Conservation (phyloP, 2,797 vertebrate genomes). For the Microchirus variegatus region DNA sequence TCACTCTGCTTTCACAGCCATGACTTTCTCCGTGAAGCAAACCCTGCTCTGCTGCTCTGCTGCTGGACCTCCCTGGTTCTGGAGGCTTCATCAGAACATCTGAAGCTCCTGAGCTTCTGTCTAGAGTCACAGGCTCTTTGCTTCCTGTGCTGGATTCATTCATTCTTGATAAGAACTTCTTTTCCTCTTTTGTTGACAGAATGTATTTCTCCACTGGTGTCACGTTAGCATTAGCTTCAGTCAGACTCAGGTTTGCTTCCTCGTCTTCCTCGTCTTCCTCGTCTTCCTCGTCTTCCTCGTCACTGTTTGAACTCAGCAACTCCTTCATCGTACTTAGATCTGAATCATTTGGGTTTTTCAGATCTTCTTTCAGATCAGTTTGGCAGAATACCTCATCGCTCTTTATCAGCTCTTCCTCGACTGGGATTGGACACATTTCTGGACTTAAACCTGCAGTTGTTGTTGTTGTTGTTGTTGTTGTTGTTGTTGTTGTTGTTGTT, state of each 20-base stretch:
- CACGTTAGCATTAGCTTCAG: conserved; percentile 5
- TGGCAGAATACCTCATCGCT: conserved; percentile 6
- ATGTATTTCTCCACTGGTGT: conserved; percentile 31
- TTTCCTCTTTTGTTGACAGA: conserved; percentile 25
- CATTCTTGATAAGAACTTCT: neutral
- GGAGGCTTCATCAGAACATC: neutral
- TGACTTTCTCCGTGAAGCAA: conserved; percentile 12
- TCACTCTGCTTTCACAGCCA: conserved; percentile 1
- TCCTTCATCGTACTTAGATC: neutral
- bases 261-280: conserved; percentile 32
- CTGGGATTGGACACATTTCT: too few species aligned
- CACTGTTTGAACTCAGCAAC: neutral
- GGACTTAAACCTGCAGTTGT: too few species aligned
- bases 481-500: too few species aligned
- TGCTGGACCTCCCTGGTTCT: conserved; percentile 14
- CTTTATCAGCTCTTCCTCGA: neutral
- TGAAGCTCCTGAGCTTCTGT: too few species aligned
- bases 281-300: conserved; percentile 29
- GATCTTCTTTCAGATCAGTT: conserved; percentile 5
- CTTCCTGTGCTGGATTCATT: neutral
- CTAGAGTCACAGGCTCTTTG: neutral
- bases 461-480: too few species aligned
- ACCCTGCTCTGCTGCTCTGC: conserved; percentile 20
- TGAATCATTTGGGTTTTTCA: neutral
- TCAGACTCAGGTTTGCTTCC: conserved; percentile 21